Evolutionary conservation across 2,113 vertebrate genomes (phyloP), one percentile per base, ranked within the genome.

Genomic region (Toxostoma redivivum): DNA sequence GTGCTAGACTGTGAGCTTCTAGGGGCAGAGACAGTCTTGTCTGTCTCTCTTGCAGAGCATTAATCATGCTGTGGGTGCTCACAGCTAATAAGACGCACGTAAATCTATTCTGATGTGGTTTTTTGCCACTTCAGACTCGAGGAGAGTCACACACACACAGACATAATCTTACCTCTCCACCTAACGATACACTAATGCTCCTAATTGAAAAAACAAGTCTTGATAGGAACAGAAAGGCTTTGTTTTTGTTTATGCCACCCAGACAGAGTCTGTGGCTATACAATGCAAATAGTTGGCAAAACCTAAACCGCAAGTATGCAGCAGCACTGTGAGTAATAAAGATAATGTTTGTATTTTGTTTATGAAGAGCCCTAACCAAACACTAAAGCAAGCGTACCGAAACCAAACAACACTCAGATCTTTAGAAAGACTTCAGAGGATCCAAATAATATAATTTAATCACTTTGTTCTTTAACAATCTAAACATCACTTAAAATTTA

Each of bases 271-370:
- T 97, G 95, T 94, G 91, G 94, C 92, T 97, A 96, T 94, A 94
- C 90, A 96, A 54, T 96, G 71, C 92, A 95, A 97, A 95, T 93
- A 97, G 65, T 45, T 97, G 95, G 94, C 94, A 97, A 97, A 95
- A 76, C 14, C 91, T 94, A 96, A 97, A 95, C 96, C 94, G 47
- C 94, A 97, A 97, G 42, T 89, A 97, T 96, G 95, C 93, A 92
- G 82, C 79, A 95, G 86, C 94, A 77, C 86, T 88, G 78, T 94
- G 92, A 96, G 70, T 97, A 96, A 96, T 95, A 97, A 96, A 96
- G 93, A 90, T 96, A 96, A 97, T 50, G 45, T 83, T 97, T 97
- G 81, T 83, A 57, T 97, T 97, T 95, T 94, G 92, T 96, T 98
- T 97, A 92, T 87, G 94, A 87, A 94, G 91, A 95, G 88, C 50